These are phyloP conservation scores for Eristalis intricaria DNA, from an alignment of 2,888 invertebrate species.

Conservation along the genomic window DNA sequence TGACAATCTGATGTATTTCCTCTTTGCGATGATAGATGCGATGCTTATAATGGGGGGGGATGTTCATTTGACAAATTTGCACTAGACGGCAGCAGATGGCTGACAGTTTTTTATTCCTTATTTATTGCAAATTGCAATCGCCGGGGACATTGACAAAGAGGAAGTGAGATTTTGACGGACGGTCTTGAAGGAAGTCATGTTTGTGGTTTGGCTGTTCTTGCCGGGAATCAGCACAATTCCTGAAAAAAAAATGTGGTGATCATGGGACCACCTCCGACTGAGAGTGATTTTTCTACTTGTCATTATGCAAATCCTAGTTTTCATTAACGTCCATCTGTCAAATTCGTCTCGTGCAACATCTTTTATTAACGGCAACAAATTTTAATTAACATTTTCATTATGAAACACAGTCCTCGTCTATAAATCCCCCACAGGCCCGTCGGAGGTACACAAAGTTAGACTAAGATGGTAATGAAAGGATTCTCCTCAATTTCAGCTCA, in stretches of 20 bases:
- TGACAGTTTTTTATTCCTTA: background rate
- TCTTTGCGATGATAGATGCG: slow-evolving; percentile 45
- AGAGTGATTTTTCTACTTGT: background rate
- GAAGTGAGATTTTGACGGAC: background rate
- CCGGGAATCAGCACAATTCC: too few species aligned
- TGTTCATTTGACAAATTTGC: slow-evolving; percentile 45
- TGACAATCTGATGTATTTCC: slow-evolving; percentile 42
- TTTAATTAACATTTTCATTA: background rate
- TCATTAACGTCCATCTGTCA: background rate
- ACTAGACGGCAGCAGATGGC: slow-evolving; percentile 3
- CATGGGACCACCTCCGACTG: too few species aligned
- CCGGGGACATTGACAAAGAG: background rate
- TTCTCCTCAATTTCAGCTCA: background rate
- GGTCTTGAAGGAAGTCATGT: background rate
- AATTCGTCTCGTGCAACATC: background rate
- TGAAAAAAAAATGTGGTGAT: too few species aligned
- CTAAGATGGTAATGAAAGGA: background rate
- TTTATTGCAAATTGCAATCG: background rate
- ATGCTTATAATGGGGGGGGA: slow-evolving; percentile 42
- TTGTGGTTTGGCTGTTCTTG: too few species aligned
- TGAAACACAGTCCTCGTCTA: background rate
- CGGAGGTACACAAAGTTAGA: background rate
- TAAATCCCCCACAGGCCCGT: background rate
- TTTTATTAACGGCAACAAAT: background rate
- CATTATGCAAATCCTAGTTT: background rate